These are phyloP conservation scores for Marmota monax DNA, from an alignment of 2,113 vertebrate genomes.

Conservation along the genomic window DNA sequence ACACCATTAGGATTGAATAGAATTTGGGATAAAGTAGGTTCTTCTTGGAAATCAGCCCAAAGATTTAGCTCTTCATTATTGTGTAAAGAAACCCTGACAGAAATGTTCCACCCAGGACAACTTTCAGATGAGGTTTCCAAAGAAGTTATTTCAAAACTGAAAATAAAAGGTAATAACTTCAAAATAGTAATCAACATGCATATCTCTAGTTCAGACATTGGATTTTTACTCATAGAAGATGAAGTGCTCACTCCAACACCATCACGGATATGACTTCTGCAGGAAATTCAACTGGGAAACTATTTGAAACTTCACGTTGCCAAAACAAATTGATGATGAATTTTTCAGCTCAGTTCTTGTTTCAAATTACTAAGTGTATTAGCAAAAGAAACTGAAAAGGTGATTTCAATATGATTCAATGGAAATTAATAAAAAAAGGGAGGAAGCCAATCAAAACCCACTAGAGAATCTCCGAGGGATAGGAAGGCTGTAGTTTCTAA, in stretches of 20 bases:
- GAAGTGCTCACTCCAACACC: conserved; percentile 44
- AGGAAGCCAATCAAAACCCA: conserved; percentile 37
- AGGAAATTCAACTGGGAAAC: conserved; percentile 76
- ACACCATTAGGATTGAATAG: conserved; percentile 72
- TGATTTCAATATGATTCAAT: conserved; percentile 51
- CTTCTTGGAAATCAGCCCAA: conserved; percentile 67
- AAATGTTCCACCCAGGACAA: not conserved
- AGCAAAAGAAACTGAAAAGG: conserved; percentile 48
- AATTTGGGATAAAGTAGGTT: conserved; percentile 68
- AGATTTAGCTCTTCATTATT: conserved; percentile 51
- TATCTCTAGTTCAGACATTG: conserved; percentile 41
- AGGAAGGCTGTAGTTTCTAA: not conserved
- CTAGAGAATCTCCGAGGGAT: not conserved
- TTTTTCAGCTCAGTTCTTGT: conserved; percentile 69
- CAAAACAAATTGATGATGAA: conserved; percentile 77
- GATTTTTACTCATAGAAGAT: conserved; percentile 42
- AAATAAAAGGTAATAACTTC: conserved; percentile 50
- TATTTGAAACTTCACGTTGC: conserved; percentile 58
- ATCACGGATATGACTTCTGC: conserved; percentile 12
- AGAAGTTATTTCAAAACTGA: conserved; percentile 30
- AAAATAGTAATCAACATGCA: conserved; percentile 36
- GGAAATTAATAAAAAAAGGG: conserved; percentile 68
- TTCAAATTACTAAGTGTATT: conserved; percentile 67
- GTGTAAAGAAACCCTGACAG: not conserved
- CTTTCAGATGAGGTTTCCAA: conserved; percentile 47